Conservation (phyloP, 2,888 invertebrate species). For the Eumerus sabulonum region DNA sequence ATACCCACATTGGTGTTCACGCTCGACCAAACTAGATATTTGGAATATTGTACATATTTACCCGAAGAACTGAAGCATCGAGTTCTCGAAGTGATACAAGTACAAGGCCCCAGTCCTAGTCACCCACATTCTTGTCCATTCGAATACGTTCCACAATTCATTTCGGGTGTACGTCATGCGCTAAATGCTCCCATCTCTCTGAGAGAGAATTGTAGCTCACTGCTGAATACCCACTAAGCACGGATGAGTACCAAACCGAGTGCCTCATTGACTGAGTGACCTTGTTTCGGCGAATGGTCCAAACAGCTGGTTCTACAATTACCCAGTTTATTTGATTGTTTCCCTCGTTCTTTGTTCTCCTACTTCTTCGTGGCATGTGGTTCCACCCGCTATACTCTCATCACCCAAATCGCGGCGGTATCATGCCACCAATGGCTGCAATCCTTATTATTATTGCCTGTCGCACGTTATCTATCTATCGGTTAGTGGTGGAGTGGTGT, state of each 20-base stretch:
- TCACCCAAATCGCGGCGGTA: not conserved
- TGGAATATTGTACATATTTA: too few species aligned
- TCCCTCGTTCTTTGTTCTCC: too few species aligned
- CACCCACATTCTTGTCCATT: slow-evolving; percentile 30
- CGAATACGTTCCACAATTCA: slow-evolving; percentile 52
- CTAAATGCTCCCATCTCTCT: not conserved
- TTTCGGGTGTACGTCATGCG: slow-evolving; percentile 29
- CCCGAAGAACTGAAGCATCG: slow-evolving; percentile 3
- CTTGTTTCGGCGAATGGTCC: slow-evolving; percentile 30
- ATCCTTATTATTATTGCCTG: slow-evolving; percentile 57
- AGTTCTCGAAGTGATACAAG: slow-evolving; percentile 27
- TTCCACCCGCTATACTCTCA: slow-evolving; percentile 3
- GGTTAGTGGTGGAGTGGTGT: slow-evolving; percentile 21
- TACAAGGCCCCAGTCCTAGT: slow-evolving; percentile 38
- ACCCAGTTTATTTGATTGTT: slow-evolving; percentile 19
- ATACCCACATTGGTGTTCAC: too few species aligned
- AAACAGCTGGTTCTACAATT: slow-evolving; percentile 58
- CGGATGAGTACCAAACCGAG: too few species aligned
- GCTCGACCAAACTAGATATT: too few species aligned
- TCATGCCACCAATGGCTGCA: slow-evolving; percentile 30
- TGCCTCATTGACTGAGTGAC: slow-evolving; percentile 41
- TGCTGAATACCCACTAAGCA: too few species aligned
- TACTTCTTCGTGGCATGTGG: slow-evolving; percentile 10
- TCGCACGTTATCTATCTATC: slow-evolving; percentile 42
- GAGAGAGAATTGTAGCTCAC: too few species aligned